Evolutionary conservation across 2,888 invertebrate genomes (phyloP).

Genomic region (Pyralis farinalis): DNA sequence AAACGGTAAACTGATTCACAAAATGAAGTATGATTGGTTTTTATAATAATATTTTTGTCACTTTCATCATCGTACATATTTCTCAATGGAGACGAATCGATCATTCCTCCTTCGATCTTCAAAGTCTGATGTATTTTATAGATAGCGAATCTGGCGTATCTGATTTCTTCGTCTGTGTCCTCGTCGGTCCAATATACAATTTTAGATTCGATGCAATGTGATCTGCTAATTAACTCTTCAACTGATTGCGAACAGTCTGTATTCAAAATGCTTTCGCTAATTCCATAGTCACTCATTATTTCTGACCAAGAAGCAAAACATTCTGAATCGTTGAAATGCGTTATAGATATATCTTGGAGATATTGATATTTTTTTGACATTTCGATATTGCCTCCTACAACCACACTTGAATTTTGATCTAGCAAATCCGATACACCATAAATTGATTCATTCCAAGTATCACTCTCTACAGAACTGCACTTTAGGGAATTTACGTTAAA

Average conservation of each 20-base stretch:
- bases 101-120: slow-evolving; percentile 42
- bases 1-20: slow-evolving; percentile 51
- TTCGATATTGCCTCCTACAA: background rate
- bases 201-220: slow-evolving; percentile 32
- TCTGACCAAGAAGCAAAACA: slow-evolving; percentile 55
- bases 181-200: slow-evolving; percentile 38
- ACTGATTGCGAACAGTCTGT: slow-evolving; percentile 2
- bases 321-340: slow-evolving; percentile 26
- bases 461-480: slow-evolving; percentile 34
- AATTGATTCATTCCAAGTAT: slow-evolving; percentile 63
- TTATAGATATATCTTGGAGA: slow-evolving; percentile 1
- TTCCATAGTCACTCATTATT: slow-evolving; percentile 45
- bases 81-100: slow-evolving; percentile 63
- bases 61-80: slow-evolving; percentile 36
- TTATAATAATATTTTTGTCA: slow-evolving; percentile 24
- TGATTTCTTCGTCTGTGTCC: slow-evolving; percentile 40
- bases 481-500: slow-evolving; percentile 38
- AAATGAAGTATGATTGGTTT: slow-evolving; percentile 30
- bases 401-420: slow-evolving; percentile 10
- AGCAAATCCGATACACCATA: slow-evolving; percentile 55
- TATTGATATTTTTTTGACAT: slow-evolving; percentile 14
- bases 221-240: slow-evolving; percentile 52
- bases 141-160: slow-evolving; percentile 58
- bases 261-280: slow-evolving; percentile 36
- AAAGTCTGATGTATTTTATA: slow-evolving; percentile 59